Base-by-base conservation (phyloP, 2,797 vertebrate species). In the Hoplostethus atlanticus region DNA sequence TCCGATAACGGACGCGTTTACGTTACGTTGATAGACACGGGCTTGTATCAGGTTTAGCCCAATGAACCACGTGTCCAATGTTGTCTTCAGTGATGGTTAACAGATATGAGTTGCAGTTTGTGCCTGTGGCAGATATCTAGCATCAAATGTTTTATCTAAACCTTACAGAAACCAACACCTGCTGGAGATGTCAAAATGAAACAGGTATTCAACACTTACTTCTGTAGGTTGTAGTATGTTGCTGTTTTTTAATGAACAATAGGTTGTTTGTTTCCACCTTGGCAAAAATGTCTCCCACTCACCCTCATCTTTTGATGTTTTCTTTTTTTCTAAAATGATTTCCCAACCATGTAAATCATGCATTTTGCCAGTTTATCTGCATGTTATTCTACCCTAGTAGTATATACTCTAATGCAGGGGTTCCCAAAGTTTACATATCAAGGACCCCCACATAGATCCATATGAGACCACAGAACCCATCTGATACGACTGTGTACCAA, bases 101-200 rank as follows among this genome's bases (percentile, higher is more conserved):
- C 52, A 71, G 57, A 47, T 61, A 36, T 56, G 16, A 78, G 71
- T 56, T 89, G 73, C 46, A 76, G 84, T 50, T 69, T 16, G 71
- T 70, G 1, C n/a, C 7, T 90, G 76, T 87, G 67, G 42, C 64
- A 73, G 46, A 76, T 84, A 64, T 86, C 50, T 75, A 47, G 78
- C 73, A 51, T 92, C 68, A 89, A 90, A 89, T 91, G 80, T 93
- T 90, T 89, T 84, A 88, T 93, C 83, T 93, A 85, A 93, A 93
- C 89, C 86, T 88, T 91, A 65, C 93, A 95, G 95, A 96, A 83
- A 91, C 92, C 91, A 96, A 94, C 92, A 94, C 92, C 85, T 96
- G 94, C 94, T 95, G 95, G 94, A 94, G 94, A 91, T 95, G 94
- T 95, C 94, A 95, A 68, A 96, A 93, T 92, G 94, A 96, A 95